These are phyloP conservation scores for Drosophila siamana DNA, from an alignment of 2,888 invertebrate species.

Conservation along the genomic window DNA sequence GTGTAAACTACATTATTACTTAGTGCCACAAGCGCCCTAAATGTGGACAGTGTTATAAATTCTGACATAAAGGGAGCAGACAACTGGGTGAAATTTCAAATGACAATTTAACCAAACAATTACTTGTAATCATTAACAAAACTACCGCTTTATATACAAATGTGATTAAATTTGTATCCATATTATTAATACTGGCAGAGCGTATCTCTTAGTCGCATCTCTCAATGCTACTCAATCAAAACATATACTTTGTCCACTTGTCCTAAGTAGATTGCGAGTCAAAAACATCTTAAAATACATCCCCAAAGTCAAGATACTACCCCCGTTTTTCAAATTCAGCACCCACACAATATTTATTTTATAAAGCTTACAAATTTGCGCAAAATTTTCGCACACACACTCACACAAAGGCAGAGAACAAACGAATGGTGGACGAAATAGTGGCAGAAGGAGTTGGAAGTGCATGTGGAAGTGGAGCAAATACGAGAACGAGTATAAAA, in stretches of 20 bases:
- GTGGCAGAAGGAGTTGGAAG: background rate
- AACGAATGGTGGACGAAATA: background rate
- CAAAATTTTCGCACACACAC: constrained; percentile 55
- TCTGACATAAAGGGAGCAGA: background rate
- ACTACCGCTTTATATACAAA: background rate
- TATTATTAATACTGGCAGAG: no score
- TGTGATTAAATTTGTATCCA: no score
- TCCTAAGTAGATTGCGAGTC: constrained; percentile 36
- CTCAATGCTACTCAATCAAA: background rate
- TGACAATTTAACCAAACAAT: background rate
- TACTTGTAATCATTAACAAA: background rate
- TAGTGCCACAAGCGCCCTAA: background rate
- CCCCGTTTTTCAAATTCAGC: constrained; percentile 15
- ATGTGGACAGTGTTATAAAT: background rate
- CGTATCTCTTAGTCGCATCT: background rate
- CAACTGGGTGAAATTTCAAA: background rate
- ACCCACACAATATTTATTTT: constrained; percentile 67
- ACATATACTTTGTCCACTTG: constrained; percentile 15
- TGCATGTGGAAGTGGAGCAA: constrained; percentile 13
- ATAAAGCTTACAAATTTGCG: constrained; percentile 77
- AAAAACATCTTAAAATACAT: constrained; percentile 40
- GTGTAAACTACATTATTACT: constrained; percentile 12
- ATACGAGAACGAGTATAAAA: constrained; percentile 12
- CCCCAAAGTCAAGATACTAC: constrained; percentile 38
- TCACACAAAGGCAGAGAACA: constrained; percentile 19